These are phyloP conservation scores for Athene noctua DNA, from an alignment of 2,113 vertebrate genomes.

Conservation along the genomic window DNA sequence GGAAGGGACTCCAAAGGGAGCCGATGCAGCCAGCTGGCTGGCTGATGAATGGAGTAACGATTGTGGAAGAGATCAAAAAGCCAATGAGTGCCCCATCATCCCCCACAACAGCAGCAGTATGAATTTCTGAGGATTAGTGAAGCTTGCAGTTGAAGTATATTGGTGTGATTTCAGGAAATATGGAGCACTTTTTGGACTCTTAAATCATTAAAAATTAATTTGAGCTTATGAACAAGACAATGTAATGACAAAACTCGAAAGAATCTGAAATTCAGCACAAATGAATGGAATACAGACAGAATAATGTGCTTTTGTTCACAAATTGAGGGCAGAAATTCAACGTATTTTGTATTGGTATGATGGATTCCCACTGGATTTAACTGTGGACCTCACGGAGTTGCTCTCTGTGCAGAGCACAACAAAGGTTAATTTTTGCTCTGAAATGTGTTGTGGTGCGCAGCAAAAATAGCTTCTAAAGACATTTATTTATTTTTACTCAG, in stretches of 20 bases:
- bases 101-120: not conserved
- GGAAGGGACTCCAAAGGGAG: conserved; percentile 47
- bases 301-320: not conserved
- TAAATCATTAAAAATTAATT: not conserved
- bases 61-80: conserved; percentile 29
- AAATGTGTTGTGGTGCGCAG: not conserved
- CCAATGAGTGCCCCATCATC: not conserved
- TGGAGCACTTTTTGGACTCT: not conserved
- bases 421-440: not conserved
- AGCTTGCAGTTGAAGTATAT: not conserved
- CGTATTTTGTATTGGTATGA: not conserved
- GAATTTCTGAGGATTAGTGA: not conserved
- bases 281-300: not conserved
- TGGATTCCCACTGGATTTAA: not conserved
- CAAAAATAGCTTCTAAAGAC: not conserved
- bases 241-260: not conserved
- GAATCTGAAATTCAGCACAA: not conserved
- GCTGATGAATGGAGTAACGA: not conserved
- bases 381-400: not conserved
- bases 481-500: not conserved
- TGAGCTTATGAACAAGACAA: not conserved
- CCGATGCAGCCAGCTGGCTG: conserved; percentile 36
- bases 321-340: not conserved
- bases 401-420: not conserved
- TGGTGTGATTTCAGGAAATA: not conserved